Conservation (phyloP, 2,888 invertebrate genomes). For the Synergus laeviventris region DNA sequence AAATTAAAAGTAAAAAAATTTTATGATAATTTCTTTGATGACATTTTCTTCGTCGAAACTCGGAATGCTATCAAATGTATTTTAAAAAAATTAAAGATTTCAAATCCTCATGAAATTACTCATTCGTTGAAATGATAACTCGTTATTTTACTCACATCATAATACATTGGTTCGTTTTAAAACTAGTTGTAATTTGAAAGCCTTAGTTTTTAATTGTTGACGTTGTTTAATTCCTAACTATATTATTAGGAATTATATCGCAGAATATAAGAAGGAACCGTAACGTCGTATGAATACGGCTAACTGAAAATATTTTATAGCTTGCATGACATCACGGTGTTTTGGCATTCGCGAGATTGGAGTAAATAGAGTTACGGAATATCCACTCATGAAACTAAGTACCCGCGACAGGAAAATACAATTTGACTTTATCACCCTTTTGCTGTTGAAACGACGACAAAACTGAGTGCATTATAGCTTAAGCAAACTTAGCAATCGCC, state of each 20-base stretch:
- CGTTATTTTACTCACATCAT: not conserved
- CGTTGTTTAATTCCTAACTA: not conserved
- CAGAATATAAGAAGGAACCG: not conserved
- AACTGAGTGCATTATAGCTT: conserved; percentile 19
- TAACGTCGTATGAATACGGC: not conserved
- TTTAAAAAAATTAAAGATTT: too few species aligned
- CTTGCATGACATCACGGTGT: not conserved
- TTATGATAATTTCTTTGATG: too few species aligned
- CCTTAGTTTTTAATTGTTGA: conserved; percentile 18
- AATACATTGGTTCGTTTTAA: conserved; percentile 3
- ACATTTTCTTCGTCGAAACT: not conserved
- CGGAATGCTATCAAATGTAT: too few species aligned
- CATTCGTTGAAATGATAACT: conserved; percentile 2
- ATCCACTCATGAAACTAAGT: not conserved
- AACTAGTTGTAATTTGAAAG: conserved; percentile 20
- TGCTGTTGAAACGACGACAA: conserved; percentile 6
- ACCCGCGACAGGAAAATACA: conserved; percentile 12
- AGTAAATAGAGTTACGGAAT: not conserved
- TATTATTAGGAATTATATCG: not conserved
- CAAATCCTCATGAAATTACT: not conserved
- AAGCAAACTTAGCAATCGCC: conserved; percentile 41
- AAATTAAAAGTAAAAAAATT: not conserved
- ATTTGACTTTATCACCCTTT: conserved; percentile 13
- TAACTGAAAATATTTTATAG: conserved; percentile 12
- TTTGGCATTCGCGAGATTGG: conserved; percentile 10